Evolutionary conservation across 2,113 vertebrate species (phyloP), one percentile per base, ranked within the genome.

Genomic region (Myotis yumanensis): DNA sequence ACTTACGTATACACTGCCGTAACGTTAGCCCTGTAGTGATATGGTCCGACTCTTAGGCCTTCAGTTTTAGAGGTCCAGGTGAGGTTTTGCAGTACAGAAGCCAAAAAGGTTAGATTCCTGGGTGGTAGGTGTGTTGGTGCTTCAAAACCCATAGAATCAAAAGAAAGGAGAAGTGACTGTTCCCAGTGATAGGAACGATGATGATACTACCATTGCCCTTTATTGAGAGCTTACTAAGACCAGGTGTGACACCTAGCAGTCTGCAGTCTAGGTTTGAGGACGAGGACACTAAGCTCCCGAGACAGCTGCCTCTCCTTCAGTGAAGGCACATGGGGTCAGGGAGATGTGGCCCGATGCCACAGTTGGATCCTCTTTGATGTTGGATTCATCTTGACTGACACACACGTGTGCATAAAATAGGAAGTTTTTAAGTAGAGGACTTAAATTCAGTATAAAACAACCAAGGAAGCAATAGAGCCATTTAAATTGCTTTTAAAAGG

Each of bases 401-500:
- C 4, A 0, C 8, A 35, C 28, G 18, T 7, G 22, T 86, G 54
- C 9, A 17, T 48, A 73, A 83, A 73, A 46, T 69, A n/a, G 57
- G 54, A 91, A 48, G 7, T 59, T 52, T 85, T 90, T 35, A 68
- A 32, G 66, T 76, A 43, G 59, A 86, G 37, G 28, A 48, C 35
- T 95, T 84, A 51, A 73, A 25, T 59, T 89, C 57, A 72, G 46
- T 46, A 37, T 86, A 22, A 85, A 93, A 93, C 75, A 22, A 52
- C 57, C 9, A 84, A n/a, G 18, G 59, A 83, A 92, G 32, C 52
- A 72, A 4, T n/a, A 86, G 35, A 25, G 32, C 32, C 32, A 1
- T 92, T 73, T 90, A 90, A 79, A n/a, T 73, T 86, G 51, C 37
- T 94, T 91, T 94, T 52, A 77, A 72, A 83, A 46, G n/a, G 8